phyloP scores from a whole-genome alignment of 64 coral and sea anemone genomes.

The Porites lutea region DNA sequence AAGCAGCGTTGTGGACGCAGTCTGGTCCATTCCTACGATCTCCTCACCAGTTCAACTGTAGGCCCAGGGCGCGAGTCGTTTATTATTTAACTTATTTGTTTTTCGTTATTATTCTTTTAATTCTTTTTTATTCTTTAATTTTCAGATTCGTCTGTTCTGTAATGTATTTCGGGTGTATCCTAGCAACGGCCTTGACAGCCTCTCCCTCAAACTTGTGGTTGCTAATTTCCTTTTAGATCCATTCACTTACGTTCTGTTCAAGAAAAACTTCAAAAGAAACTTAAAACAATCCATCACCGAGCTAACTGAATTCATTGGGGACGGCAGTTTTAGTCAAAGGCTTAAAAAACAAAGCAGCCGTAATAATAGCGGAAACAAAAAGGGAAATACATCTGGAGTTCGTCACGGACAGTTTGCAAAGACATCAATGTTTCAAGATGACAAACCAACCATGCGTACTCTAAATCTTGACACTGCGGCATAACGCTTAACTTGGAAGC shows the following conservation, averaged over 20 bases:
- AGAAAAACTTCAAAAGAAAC: slow-evolving; percentile 46
- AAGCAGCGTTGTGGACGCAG: too few relatives aligned
- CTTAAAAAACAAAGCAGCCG: not conserved
- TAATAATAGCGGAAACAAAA: not conserved
- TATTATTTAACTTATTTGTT: too few relatives aligned
- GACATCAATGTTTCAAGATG: not conserved
- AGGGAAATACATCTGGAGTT: not conserved
- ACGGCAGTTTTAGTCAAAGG: not conserved
- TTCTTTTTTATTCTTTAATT: not conserved
- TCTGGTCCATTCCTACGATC: too few relatives aligned
- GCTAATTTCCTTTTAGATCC: slow-evolving; percentile 54
- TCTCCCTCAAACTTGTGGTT: slow-evolving; percentile 27
- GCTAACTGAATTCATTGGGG: slow-evolving; percentile 1
- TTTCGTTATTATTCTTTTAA: too few relatives aligned
- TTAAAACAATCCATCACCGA: slow-evolving; percentile 1
- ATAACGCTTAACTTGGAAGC: not conserved
- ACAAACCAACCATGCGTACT: not conserved
- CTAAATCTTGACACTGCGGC: not conserved
- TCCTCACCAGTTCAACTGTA: too few relatives aligned
- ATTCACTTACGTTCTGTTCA: slow-evolving; percentile 65
- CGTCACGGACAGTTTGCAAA: not conserved
- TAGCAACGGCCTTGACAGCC: not conserved
- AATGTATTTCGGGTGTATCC: slow-evolving; percentile 18
- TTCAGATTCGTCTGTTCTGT: slow-evolving; percentile 52
- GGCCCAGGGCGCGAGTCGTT: too few relatives aligned